Evolutionary conservation across 2,113 vertebrate genomes (phyloP), one percentile per base, ranked within the genome.

Genomic region (Ptyas mucosa): DNA sequence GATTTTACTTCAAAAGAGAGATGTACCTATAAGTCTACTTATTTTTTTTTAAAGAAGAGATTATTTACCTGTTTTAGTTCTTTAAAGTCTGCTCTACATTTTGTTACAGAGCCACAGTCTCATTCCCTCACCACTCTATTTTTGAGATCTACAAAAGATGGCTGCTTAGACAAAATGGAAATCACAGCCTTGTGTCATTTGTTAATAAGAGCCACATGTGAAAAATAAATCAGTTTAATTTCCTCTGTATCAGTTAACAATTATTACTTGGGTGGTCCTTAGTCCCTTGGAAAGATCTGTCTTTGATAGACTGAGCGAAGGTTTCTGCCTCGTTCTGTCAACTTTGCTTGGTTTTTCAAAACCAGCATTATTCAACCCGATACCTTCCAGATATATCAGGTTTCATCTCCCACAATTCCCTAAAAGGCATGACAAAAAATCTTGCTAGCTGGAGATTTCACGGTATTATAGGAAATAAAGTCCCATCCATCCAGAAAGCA

Each of bases 21-120:
- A 96, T 93, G 75, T 93, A 92, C 93, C 95, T 94, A 91, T 93
- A 55, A 92, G 94, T 94, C 93, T 95, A 94, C 89, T 94, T 39
- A 1, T 26, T 93, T 88, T 0, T 91, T 8, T 85, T 75, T 49
- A 46, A 52, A 89, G 92, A 94, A 94, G 0, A 89, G 89, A 51
- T 85, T 92, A 34, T 26, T 90, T 53, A 95, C 75, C 8, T 7
- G 0, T 15, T 53, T 89, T 92, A 90, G 85, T 46, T 29, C 55
- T 94, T 86, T 2, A 49, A 91, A 88, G 54, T 39, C 46, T 46
- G 53, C n/a, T 69, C 92, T 69, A 88, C 90, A 87, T 49, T 90
- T 90, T 51, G 58, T 85, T 10, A n/a, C 64, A 24, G 0, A 4
- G 89, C 64, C 12, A 91, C 51, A 46, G 3, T 46, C 43, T 57